Base-by-base conservation (phyloP, 2,113 vertebrate genomes). In the Microtus oregoni region DNA sequence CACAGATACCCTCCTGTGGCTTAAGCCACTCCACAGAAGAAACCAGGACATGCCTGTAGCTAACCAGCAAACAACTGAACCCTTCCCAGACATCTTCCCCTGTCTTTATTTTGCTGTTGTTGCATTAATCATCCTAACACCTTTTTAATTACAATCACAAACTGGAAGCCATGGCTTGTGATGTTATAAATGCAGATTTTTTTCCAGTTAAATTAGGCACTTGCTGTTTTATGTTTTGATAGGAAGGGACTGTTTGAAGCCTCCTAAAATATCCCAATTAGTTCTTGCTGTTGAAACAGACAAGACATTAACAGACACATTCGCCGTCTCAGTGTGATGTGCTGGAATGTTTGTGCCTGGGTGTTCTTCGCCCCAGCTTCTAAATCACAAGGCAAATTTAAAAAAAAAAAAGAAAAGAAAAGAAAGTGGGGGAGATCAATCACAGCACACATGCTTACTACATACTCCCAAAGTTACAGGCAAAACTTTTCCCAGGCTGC, bases 251-350 rank as follows among this genome's bases (percentile, higher is more conserved):
- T 97, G 81, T 97, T 58, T 94, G 95, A 97, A 97, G 89, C 87
- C 96, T 97, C 89, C 70, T 44, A 96, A 98, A 98, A 97, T 92
- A 96, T 26, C 91, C 82, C 94, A 96, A 96, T 90, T 96, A 97
- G 96, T 44, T 97, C 86, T 95, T 70, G 82, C 93, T 96, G 92
- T 97, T 97, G 94, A 98, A 98, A 94, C 94, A 94, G 97, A 94
- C 89, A 96, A 96, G 93, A 95, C 95, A 95, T 91, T 96, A 96
- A 97, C 90, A 97, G 82, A 94, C 97, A 96, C 97, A 95, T 96
- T 96, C 77, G 91, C 96, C 81, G 61, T 94, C 38, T 95, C 93
- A 47, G 58, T 61, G 89, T 91, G 86, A 75, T 26, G 72, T 97
- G 96, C 95, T 76, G 95, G 92, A 96, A 97, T 78, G 92, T 91